Conservation (phyloP, 1,140 invertebrate genomes). For the Danaus plexippus region DNA sequence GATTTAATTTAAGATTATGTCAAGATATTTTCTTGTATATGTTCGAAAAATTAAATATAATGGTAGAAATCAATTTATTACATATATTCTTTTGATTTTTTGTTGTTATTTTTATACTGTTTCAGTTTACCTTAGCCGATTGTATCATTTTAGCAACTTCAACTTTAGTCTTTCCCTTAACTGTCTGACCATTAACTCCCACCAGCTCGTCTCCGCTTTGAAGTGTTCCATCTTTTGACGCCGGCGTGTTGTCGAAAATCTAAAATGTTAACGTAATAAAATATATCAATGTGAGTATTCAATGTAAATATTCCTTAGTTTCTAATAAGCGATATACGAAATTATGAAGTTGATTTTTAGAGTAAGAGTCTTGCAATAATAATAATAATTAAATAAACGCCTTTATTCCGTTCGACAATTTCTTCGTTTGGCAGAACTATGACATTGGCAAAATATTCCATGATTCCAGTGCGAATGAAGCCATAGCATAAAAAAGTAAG, state of each 20-base stretch:
- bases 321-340: background rate
- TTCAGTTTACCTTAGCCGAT: conserved; percentile 77
- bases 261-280: conserved; percentile 50
- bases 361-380: too few species aligned
- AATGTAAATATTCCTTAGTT: background rate
- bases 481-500: too few species aligned
- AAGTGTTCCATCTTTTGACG: conserved; percentile 89
- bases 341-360: too few species aligned
- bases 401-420: conserved; percentile 7
- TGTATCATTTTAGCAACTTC: conserved; percentile 99
- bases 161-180: conserved; percentile 97
- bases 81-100: too few species aligned
- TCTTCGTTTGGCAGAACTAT: too few species aligned
- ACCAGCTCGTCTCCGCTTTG: conserved; percentile 97
- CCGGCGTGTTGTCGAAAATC: conserved; percentile 98
- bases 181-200: conserved; percentile 90
- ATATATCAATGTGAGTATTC: background rate
- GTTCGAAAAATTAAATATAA: too few species aligned
- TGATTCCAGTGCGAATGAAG: too few species aligned
- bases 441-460: too few species aligned
- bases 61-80: too few species aligned
- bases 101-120: too few species aligned
- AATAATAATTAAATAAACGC: background rate
- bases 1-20: too few species aligned
- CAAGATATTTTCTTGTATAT: too few species aligned